A percentile compares a stretch with the other conserved stretches of the same genome.
These are phyloP conservation scores for Danio choprae DNA, from an alignment of 2,797 vertebrate species.

Conservation along the genomic window DNA sequence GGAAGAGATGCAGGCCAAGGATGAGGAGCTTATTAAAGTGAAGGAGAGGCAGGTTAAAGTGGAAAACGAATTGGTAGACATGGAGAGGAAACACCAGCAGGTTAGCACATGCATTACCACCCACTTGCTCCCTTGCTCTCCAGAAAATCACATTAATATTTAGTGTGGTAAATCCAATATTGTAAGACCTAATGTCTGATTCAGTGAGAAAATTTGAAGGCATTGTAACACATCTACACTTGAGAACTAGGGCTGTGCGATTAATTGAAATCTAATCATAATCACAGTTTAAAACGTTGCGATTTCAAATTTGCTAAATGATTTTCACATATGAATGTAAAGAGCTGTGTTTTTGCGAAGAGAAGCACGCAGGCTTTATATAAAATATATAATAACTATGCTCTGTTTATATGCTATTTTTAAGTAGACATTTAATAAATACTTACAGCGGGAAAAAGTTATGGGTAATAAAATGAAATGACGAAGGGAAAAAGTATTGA, in stretches of 20 bases:
- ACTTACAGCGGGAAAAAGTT: too few species aligned
- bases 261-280: too few species aligned
- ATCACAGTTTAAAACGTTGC: too few species aligned
- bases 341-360: too few species aligned
- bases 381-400: too few species aligned
- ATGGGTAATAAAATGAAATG: too few species aligned
- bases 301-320: too few species aligned
- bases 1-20: constrained; percentile 95
- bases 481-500: too few species aligned
- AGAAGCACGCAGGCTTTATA: too few species aligned
- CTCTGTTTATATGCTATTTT: too few species aligned
- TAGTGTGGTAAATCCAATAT: neutral
- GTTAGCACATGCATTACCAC: constrained; percentile 66
- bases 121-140: neutral
- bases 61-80: constrained; percentile 92
- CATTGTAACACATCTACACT: neutral
- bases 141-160: neutral
- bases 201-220: neutral
- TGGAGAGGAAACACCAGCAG: constrained; percentile 97
- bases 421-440: too few species aligned
- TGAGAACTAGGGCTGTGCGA: too few species aligned
- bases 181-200: neutral
- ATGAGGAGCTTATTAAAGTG: constrained; percentile 95
- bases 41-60: constrained; percentile 95
- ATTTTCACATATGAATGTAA: neutral